These are phyloP conservation scores for Tachycineta bicolor DNA, from an alignment of 2,113 vertebrate species.

Conservation along the genomic window DNA sequence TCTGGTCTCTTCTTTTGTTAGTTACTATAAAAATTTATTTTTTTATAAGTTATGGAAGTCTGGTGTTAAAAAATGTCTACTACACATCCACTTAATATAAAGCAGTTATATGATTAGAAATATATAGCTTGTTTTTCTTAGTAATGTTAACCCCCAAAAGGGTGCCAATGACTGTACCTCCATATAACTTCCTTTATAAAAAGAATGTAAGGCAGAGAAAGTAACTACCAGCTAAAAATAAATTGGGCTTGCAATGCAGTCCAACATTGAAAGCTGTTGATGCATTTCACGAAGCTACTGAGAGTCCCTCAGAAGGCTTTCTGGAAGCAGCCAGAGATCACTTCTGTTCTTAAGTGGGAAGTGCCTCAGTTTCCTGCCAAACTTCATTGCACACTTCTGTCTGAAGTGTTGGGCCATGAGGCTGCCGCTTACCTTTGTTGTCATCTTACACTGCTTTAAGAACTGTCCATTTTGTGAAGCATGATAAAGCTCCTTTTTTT, in stretches of 20 bases:
- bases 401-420: background rate
- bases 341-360: background rate
- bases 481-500: background rate
- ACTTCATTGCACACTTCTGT: background rate
- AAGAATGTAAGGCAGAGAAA: slow-evolving; percentile 9
- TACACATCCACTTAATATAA: background rate
- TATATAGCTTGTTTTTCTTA: background rate
- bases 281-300: background rate
- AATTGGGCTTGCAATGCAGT: background rate
- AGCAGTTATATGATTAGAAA: background rate
- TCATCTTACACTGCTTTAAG: background rate
- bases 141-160: background rate
- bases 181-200: background rate
- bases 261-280: background rate
- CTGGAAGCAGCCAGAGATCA: background rate
- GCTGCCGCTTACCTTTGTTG: background rate
- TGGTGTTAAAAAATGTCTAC: background rate
- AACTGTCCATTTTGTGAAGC: background rate
- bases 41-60: background rate
- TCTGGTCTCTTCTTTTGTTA: background rate
- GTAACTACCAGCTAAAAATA: slow-evolving; percentile 29
- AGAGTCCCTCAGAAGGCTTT: background rate
- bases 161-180: background rate
- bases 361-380: background rate
- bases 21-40: background rate